Evolutionary conservation across 1,140 invertebrate species (phyloP), one percentile per base, ranked within the genome.

Genomic region (Pseudachorutes palmiensis): DNA sequence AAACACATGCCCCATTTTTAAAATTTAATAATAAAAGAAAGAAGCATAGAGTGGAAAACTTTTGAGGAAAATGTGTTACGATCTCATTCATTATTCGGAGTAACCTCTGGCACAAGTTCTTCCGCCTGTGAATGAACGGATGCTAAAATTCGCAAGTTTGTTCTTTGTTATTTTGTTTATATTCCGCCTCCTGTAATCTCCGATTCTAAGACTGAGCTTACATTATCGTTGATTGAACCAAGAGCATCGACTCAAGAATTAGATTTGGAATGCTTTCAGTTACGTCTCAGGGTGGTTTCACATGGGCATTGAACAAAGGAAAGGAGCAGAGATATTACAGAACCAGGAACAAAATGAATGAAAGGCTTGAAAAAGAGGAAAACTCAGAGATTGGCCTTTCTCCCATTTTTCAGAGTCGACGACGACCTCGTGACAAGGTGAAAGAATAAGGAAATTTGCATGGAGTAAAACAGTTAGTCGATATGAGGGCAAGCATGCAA

Each of bases 401-500:
- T n/a, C n/a, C n/a, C n/a, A n/a, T n/a, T n/a, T n/a, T n/a, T n/a
- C n/a, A n/a, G n/a, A n/a, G n/a, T n/a, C n/a, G n/a, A n/a, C n/a
- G n/a, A n/a, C n/a, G n/a, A n/a, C n/a, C n/a, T n/a, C n/a, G n/a
- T n/a, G n/a, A n/a, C n/a, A n/a, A n/a, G n/a, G n/a, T n/a, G n/a
- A n/a, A n/a, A n/a, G n/a, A n/a, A n/a, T n/a, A n/a, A n/a, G n/a
- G n/a, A n/a, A n/a, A n/a, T n/a, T n/a, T n/a, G n/a, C n/a, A n/a
- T 41, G 5, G 36, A 41, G 36, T 5, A 41, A 19, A 9, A 41
- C 19, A 41, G 19, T 41, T 41, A 9, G 36, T 9, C 36, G 36
- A 41, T 41, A 41, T 5, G 36, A 19, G 36, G 36, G 36, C 5
- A 58, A 58, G 24, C 55, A 58, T 58, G 55, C 55, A 29, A 58